Evolutionary conservation across 1,140 invertebrate species (phyloP).

Genomic region (Scaptodrosophila lebanonensis): DNA sequence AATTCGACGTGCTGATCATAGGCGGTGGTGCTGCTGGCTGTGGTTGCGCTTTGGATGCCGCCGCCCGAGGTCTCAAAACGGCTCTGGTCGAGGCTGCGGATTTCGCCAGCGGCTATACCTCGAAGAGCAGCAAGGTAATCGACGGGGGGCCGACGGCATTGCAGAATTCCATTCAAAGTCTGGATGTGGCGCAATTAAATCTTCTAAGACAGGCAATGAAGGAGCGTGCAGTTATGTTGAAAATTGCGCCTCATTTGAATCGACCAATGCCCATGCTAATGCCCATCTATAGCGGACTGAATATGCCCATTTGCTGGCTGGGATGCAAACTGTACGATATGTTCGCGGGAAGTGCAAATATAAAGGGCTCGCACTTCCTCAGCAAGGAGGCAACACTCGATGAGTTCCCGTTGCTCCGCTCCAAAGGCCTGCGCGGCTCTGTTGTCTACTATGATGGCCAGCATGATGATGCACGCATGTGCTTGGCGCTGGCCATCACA

Average conservation of each 20-base stretch:
- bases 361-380: conserved; percentile 42
- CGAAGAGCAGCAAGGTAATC: conserved; percentile 45
- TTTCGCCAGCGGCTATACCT: conserved; percentile 45
- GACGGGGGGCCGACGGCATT: conserved; percentile 42
- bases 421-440: conserved; percentile 30
- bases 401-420: conserved; percentile 45
- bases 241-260: conserved; percentile 48
- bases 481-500: conserved; percentile 42
- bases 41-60: conserved; percentile 81
- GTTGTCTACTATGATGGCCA: conserved; percentile 58
- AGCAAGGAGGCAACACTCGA: conserved; percentile 23
- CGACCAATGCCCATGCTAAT: conserved; percentile 61
- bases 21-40: conserved; percentile 95
- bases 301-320: conserved; percentile 41
- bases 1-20: conserved; percentile 94
- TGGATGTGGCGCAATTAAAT: conserved; percentile 37
- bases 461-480: conserved; percentile 55
- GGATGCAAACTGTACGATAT: conserved; percentile 49
- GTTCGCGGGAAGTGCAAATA: conserved; percentile 38
- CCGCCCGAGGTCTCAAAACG: conserved; percentile 45
- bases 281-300: conserved; percentile 38
- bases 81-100: conserved; percentile 46
- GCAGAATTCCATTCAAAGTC: conserved; percentile 16
- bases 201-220: conserved; percentile 39
- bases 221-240: conserved; percentile 42